Evolutionary conservation across 30 jellyfish, hydroid and myxozoan genomes (phyloP), one percentile per base, ranked within the genome.

Genomic region (Aurelia aurita complex sp. Pacific): DNA sequence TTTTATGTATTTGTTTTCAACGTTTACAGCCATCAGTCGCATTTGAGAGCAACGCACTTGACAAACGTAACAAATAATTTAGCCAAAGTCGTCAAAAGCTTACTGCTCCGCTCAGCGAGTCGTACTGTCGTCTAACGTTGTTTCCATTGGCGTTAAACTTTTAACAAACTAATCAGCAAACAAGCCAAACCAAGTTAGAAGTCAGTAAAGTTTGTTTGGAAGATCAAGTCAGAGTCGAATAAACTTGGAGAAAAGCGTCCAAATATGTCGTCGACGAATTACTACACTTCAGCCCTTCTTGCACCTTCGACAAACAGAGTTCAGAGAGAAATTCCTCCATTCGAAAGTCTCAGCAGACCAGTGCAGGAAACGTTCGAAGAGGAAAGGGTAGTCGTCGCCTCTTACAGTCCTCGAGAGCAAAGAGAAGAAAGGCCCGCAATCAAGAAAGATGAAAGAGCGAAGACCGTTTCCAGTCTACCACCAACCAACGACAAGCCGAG

Each of bases 261-360:
- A 74, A 74, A 74, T 11, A 84, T 84, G 93, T 84, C 93, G 59
- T 84, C 93, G 34, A 84, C 93, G 32, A 84, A 84, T 67, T 84
- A 66, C 69, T 84, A 84, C 93, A 77, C 93, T 51, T 84, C 93
- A 7, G 93, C 93, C 32, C 82, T 84, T 42, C 93, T 84, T 19
- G 93, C 93, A 17, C 87, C 93, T 14, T 73, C 93, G 33, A 84
- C 36, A 29, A 84, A 50, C 93, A 73, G 93, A 73, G 79, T 84
- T 64, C 93, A 84, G 93, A 70, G 93, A 64, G 93, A 84, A 55
- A 84, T 84, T 19, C 93, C 93, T 1, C 64, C 93, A 69, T 84
- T 84, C 59, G 93, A 77, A 43, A 84, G 93, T 65, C 76, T 84
- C 4, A 71, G 73, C 62, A 57, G 93, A 60, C 81, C 93, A 1